Conservation (phyloP, 2,888 invertebrate genomes). For the Chironomus riparius region DNA sequence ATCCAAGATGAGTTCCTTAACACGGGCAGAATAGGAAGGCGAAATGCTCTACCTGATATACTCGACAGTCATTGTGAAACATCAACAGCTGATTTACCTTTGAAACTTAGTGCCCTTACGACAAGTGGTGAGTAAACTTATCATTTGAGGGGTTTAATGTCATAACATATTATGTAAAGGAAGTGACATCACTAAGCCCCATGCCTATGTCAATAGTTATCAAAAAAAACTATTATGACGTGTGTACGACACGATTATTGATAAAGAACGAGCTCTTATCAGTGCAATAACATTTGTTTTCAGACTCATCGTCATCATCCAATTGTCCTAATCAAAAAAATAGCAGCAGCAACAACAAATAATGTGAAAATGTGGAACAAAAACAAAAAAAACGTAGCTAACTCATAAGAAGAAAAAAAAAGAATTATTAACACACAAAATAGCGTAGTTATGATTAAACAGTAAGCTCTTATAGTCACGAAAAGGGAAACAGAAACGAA, state of each 20-base stretch:
- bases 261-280: not conserved
- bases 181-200: too few relatives aligned
- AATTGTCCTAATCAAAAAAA: conserved; percentile 15
- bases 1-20: conserved; percentile 69
- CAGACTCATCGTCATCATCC: conserved; percentile 18
- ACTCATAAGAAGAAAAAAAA: not conserved
- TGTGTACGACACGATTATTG: too few relatives aligned
- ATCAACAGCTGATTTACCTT: conserved; percentile 65
- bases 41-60: conserved; percentile 84
- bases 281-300: not conserved
- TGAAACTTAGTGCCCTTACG: conserved; percentile 60
- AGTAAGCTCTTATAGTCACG: too few relatives aligned
- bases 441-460: too few relatives aligned
- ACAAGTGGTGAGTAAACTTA: conserved; percentile 47
- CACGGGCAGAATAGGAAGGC: conserved; percentile 75
- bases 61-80: conserved; percentile 61
- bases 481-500: too few relatives aligned
- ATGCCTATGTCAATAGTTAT: too few relatives aligned
- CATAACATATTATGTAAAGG: too few relatives aligned
- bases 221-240: too few relatives aligned
- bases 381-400: not conserved
- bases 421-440: not conserved
- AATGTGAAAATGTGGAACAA: not conserved
- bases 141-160: not conserved
- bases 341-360: conserved; percentile 13